A percentile compares a stretch with the other conserved stretches of the same genome.
These are phyloP conservation scores for Physeter macrocephalus DNA, from an alignment of 2,113 vertebrate species.

Conservation along the genomic window DNA sequence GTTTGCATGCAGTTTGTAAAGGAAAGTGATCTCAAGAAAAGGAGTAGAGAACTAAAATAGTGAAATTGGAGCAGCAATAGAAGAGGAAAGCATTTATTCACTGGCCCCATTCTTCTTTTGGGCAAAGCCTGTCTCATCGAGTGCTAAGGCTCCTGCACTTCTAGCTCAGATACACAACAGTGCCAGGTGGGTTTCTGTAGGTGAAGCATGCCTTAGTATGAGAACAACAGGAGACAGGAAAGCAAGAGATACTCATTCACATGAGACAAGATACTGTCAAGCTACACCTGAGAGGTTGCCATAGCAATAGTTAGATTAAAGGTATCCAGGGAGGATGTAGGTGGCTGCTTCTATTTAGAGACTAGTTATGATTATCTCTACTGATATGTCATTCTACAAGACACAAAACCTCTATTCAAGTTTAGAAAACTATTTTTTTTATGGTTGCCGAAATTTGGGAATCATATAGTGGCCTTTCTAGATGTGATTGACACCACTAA, in stretches of 20 bases:
- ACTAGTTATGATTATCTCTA: neutral
- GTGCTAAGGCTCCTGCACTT: neutral
- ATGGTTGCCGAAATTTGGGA: neutral
- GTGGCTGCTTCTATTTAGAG: neutral
- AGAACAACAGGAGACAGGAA: slow-evolving; percentile 14
- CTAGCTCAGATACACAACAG: neutral
- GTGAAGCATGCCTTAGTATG: neutral
- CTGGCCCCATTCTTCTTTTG: neutral
- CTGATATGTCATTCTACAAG: neutral
- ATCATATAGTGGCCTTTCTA: neutral
- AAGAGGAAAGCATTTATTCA: neutral
- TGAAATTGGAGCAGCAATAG: neutral
- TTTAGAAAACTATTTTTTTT: neutral
- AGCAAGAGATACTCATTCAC: neutral
- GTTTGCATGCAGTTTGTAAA: neutral
- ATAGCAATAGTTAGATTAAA: neutral
- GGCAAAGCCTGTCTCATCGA: neutral
- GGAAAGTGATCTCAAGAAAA: neutral
- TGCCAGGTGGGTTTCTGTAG: neutral
- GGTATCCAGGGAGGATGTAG: neutral
- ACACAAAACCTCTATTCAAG: neutral
- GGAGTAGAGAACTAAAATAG: neutral
- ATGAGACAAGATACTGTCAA: neutral
- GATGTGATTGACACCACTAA: neutral
- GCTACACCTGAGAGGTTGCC: neutral